Conservation (phyloP, 2,888 invertebrate genomes). For the Auanema sp. region DNA sequence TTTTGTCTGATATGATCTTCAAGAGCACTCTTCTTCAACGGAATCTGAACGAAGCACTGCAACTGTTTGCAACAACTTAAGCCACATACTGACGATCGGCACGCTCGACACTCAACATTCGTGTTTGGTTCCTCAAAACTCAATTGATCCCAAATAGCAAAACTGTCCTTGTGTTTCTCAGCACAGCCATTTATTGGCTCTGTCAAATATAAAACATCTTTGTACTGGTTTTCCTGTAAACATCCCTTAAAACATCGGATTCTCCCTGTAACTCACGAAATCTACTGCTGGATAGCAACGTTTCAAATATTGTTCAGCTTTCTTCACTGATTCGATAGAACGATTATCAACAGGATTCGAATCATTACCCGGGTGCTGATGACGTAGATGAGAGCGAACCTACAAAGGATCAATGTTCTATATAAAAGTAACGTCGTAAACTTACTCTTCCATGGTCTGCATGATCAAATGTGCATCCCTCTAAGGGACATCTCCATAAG, state of each 20-base stretch:
- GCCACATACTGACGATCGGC: not conserved
- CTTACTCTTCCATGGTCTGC: slow-evolving; percentile 19
- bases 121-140: not conserved
- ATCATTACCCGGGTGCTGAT: slow-evolving; percentile 19
- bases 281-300: slow-evolving; percentile 19
- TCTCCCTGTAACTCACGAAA: slow-evolving; percentile 12
- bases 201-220: slow-evolving; percentile 16
- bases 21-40: slow-evolving; percentile 16
- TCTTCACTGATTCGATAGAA: slow-evolving; percentile 1
- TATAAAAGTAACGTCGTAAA: not conserved
- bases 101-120: not conserved
- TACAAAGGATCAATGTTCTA: not conserved
- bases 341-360: slow-evolving; percentile 14
- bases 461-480: slow-evolving; percentile 14
- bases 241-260: not conserved
- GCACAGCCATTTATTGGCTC: slow-evolving; percentile 11
- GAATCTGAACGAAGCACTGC: slow-evolving; percentile 5
- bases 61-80: no score
- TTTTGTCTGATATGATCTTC: slow-evolving; percentile 18
- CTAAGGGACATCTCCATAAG: slow-evolving; percentile 16
- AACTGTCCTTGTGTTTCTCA: slow-evolving; percentile 3
- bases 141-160: not conserved
- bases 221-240: slow-evolving; percentile 14
- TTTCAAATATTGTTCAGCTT: slow-evolving; percentile 7
- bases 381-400: slow-evolving; percentile 15